A percentile compares a stretch with the other conserved stretches of the same genome.
phyloP scores from a whole-genome alignment of 1,140 invertebrate species.

The Ruditapes philippinarum region DNA sequence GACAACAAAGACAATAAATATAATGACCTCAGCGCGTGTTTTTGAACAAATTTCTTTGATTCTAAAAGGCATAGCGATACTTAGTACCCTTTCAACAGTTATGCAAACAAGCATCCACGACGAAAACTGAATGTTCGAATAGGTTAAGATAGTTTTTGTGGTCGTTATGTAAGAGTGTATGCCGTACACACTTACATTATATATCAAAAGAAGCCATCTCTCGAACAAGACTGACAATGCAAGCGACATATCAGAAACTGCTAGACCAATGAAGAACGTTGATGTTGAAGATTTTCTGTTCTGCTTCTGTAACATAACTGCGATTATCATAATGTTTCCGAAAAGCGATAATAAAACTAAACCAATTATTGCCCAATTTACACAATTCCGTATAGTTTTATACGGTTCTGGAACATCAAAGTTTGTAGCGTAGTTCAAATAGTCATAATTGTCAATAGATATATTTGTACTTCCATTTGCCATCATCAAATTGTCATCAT shows the following conservation, averaged over 20 bases:
- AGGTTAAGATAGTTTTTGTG: neutral
- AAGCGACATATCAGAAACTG: neutral
- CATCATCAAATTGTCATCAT: too few relatives aligned
- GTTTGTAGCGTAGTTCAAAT: too few relatives aligned
- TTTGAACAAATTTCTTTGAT: neutral
- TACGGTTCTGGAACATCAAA: neutral
- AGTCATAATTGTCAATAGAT: too few relatives aligned
- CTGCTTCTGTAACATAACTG: neutral
- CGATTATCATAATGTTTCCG: neutral
- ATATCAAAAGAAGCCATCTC: neutral
- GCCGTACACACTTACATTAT: neutral
- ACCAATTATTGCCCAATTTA: neutral
- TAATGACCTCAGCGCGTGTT: neutral
- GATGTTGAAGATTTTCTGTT: slow-evolving; percentile 21
- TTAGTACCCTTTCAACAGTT: neutral
- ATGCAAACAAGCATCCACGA: slow-evolving; percentile 20
- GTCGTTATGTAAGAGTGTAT: neutral
- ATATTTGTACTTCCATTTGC: too few relatives aligned
- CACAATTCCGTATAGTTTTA: neutral
- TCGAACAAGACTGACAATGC: neutral
- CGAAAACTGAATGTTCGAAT: neutral
- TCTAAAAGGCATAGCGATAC: neutral
- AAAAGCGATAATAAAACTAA: neutral
- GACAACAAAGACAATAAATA: neutral
- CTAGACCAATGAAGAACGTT: neutral